Base-by-base conservation (phyloP, 2,888 invertebrate species). In the Dorcus hopei region DNA sequence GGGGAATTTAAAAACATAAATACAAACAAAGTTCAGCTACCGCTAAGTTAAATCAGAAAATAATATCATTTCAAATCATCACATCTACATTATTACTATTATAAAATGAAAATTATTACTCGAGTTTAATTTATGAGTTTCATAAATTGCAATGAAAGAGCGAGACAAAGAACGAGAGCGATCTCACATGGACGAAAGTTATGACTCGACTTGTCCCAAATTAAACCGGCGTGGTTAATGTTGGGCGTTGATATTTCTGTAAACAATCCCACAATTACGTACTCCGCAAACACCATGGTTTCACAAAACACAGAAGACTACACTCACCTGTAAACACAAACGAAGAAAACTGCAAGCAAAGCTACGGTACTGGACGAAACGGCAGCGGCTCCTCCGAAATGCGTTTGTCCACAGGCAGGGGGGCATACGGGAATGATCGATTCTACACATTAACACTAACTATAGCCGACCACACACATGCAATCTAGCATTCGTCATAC, bases 381-480 rank as follows among this genome's bases (percentile, higher is more conserved):
- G 42, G 82, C 77, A 33, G 83, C 86, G 61, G 80, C 83, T 66
- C 81, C 83, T 63, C 81, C 85, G 72, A 85, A 88, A 50, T 84
- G 79, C 55, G 86, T 82, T 72, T 87, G 86, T 7, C 88, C 90
- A 79, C 95, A 95, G 72, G 95, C 95, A 63, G 95, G 95, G 69
- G 95, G 95, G 75, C 95, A 95, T 70, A 95, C 91, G 68, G 95
- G 94, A 68, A 93, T 91, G 72, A 93, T 89, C 53, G 93, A 90
- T 83, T 95, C 92, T 91, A 87, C 77, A 82, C 70, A 77, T 71
- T 23, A 42, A 42, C 11, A 16, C 42, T 42, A 42, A 7, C 42
- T 45, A 8, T 38, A 51, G 38, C 38, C 8, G 16, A 11, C 9
- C 33, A 42, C n/a, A 52, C 38, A 6, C 45, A 26, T 26, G 51